phyloP scores from a whole-genome alignment of 2,113 vertebrate genomes.

The Sitta europaea region DNA sequence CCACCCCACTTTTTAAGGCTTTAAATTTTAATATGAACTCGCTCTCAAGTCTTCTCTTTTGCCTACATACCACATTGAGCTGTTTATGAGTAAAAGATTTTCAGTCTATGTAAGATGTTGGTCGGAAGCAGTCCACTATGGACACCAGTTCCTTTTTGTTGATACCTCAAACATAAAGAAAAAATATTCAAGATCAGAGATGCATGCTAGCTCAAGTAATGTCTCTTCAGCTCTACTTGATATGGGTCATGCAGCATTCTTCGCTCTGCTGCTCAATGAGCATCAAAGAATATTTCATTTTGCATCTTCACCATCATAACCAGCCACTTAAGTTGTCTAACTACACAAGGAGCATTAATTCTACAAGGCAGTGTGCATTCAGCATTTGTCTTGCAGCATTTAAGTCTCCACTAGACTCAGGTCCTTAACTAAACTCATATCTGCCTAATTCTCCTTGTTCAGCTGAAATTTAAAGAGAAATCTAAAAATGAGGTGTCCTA shows the following conservation, averaged over 20 bases:
- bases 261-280: background rate
- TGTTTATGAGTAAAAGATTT: background rate
- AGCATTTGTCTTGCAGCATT: background rate
- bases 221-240: background rate
- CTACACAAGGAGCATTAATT: background rate
- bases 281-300: background rate
- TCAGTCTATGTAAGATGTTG: background rate
- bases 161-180: background rate
- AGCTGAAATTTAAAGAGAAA: background rate
- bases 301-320: background rate
- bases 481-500: background rate
- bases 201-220: background rate
- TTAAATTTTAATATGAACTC: constrained; percentile 56
- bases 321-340: constrained; percentile 21
- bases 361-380: background rate
- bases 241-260: background rate
- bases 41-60: background rate
- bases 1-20: constrained; percentile 17
- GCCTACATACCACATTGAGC: background rate
- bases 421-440: background rate
- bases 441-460: background rate
- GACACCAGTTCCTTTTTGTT: background rate
- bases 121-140: background rate
- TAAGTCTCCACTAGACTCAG: background rate
- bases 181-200: background rate